A percentile compares a stretch with the other conserved stretches of the same genome.
phyloP scores from a whole-genome alignment of 1,140 invertebrate species.

The Hyles vespertilio region DNA sequence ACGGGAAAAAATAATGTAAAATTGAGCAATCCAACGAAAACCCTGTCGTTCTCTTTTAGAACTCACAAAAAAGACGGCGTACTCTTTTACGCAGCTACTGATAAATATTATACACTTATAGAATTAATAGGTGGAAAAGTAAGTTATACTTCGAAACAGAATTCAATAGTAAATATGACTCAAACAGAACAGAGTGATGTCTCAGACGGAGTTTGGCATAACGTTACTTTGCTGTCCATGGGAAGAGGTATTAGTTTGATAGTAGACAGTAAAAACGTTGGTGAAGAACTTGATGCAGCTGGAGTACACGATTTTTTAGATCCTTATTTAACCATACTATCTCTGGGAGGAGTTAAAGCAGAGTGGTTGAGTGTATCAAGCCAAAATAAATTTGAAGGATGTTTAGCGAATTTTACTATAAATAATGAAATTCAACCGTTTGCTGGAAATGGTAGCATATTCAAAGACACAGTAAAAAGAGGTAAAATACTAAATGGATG shows the following conservation, averaged over 20 bases:
- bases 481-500: constrained; percentile 84
- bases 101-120: constrained; percentile 90
- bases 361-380: constrained; percentile 75
- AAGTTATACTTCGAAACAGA: constrained; percentile 85
- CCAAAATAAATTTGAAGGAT: constrained; percentile 86
- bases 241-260: constrained; percentile 83
- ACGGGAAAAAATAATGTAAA: constrained; percentile 53
- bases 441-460: constrained; percentile 89
- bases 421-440: constrained; percentile 93
- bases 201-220: constrained; percentile 91
- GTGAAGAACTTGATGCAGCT: constrained; percentile 88
- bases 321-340: constrained; percentile 88
- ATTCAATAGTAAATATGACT: constrained; percentile 88
- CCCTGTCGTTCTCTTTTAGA: constrained; percentile 87
- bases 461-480: constrained; percentile 80
- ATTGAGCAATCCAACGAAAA: constrained; percentile 77
- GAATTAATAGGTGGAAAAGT: constrained; percentile 84
- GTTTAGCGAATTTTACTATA: constrained; percentile 91
- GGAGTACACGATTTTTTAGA: constrained; percentile 94
- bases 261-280: constrained; percentile 82
- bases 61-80: constrained; percentile 86
- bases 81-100: constrained; percentile 88
- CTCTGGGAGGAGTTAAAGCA: constrained; percentile 83
- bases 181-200: constrained; percentile 76
- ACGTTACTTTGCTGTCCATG: constrained; percentile 83